Evolutionary conservation across 2,113 vertebrate species (phyloP).

Genomic region (Passer montanus): DNA sequence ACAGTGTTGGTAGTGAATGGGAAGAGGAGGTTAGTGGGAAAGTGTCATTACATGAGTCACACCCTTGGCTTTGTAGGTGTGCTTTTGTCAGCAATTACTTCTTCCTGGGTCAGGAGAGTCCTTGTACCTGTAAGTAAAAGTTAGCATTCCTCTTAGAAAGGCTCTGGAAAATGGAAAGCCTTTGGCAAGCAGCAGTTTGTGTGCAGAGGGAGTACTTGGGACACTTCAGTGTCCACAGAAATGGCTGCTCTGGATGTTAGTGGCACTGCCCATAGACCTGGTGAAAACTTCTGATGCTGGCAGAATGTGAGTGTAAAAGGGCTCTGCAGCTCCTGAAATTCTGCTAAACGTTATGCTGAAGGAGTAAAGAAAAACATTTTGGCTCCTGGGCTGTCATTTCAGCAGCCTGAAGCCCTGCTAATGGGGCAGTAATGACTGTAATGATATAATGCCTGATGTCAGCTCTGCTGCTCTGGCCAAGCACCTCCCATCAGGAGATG

Average conservation of each 20-base stretch:
- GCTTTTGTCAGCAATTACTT: background rate
- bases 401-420: slow-evolving; percentile 50
- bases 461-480: slow-evolving; percentile 33
- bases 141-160: background rate
- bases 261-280: background rate
- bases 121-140: background rate
- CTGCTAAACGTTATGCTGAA: slow-evolving; percentile 52
- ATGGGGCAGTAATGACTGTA: slow-evolving; percentile 74
- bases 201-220: background rate
- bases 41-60: background rate
- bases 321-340: background rate
- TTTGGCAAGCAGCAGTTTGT: background rate
- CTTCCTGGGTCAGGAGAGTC: background rate
- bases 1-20: background rate
- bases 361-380: slow-evolving; percentile 49
- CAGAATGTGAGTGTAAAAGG: slow-evolving; percentile 5
- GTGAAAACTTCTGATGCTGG: background rate
- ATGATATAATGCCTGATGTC: slow-evolving; percentile 45
- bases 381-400: slow-evolving; percentile 61
- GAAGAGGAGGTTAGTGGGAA: background rate
- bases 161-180: background rate
- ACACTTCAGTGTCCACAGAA: background rate
- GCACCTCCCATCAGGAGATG: slow-evolving; percentile 29
- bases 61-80: background rate
- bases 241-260: background rate